Evolutionary conservation across 2,888 invertebrate species (phyloP), one percentile per base, ranked within the genome.

Genomic region (Neocrepidodera transversa): DNA sequence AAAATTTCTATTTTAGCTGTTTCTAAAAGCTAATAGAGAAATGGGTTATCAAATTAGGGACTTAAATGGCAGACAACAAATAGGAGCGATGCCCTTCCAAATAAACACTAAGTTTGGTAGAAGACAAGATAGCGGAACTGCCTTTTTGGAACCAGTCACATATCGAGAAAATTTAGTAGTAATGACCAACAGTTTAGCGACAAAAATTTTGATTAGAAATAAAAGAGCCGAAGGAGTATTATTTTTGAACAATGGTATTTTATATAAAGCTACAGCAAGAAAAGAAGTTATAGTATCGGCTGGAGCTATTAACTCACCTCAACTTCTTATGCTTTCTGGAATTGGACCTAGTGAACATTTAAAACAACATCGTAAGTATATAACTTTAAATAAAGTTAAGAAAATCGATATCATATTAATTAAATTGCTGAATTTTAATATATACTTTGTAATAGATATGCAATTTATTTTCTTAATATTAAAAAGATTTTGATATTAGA

Each of bases 51-150:
- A 84, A 57, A 81, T 87, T 71, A 84, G 83, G 47, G 92, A 92
- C 75, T 87, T 89, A 0, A 92, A 90, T 73, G 77, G 74, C 1
- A 86, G 85, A 1, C 83, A 83, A 67, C 75, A 83, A 2, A 71
- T 85, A 2, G 90, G 91, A 0, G 89, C 88, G 68, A 85, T 86
- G 1, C 82, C 84, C 13, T 84, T 85, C 0, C 90, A 90, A 73
- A 86, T 87, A 0, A 90, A 86, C 45, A 82, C 87, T 67, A 81
- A 86, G 42, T 81, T 84, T 49, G 92, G 93, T 0, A 83, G 87
- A 57, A 82, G 93, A 57, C 89, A 90, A 67, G 92, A 91, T 73
- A 85, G 89, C 0, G 85, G 87, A 2, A 90, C 89, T 73, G 91
- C 92, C 0, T 93, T 90, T 76, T 79, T 92, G 8, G 82, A 85